Evolutionary conservation across 2,797 vertebrate species (phyloP).

Genomic region (Anas bahamensis): DNA sequence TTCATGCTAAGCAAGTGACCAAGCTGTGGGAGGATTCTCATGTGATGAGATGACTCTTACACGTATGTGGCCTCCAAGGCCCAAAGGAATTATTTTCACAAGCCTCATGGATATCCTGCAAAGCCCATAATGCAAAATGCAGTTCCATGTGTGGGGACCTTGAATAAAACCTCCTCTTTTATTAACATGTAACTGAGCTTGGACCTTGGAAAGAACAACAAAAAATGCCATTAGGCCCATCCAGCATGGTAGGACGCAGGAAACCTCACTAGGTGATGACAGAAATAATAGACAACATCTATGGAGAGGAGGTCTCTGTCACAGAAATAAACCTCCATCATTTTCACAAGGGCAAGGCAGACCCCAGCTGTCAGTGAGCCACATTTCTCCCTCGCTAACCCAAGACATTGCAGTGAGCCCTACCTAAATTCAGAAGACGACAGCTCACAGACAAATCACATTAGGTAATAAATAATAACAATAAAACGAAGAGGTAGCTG

Average conservation of each 20-base stretch:
- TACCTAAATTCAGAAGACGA: not conserved
- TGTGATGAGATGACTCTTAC: not conserved
- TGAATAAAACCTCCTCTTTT: not conserved
- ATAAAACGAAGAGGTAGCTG: not conserved
- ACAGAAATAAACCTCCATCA: not conserved
- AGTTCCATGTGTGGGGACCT: not conserved
- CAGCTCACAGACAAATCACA: not conserved
- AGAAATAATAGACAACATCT: not conserved
- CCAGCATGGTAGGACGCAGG: not conserved
- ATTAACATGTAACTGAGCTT: not conserved
- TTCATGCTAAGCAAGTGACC: not conserved
- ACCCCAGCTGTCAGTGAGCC: not conserved
- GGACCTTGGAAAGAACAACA: not conserved
- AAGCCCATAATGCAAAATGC: not conserved
- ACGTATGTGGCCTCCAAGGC: not conserved
- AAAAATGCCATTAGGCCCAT: not conserved
- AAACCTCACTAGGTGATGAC: not conserved
- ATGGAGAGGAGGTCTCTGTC: not conserved
- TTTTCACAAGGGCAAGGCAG: not conserved
- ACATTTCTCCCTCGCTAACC: not conserved
- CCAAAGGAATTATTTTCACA: not conserved
- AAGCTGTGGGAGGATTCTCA: not conserved
- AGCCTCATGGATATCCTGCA: not conserved
- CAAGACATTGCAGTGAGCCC: not conserved
- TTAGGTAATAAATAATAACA: not conserved